Conservation (phyloP, 2,888 invertebrate species). For the Aphidoletes aphidimyza region DNA sequence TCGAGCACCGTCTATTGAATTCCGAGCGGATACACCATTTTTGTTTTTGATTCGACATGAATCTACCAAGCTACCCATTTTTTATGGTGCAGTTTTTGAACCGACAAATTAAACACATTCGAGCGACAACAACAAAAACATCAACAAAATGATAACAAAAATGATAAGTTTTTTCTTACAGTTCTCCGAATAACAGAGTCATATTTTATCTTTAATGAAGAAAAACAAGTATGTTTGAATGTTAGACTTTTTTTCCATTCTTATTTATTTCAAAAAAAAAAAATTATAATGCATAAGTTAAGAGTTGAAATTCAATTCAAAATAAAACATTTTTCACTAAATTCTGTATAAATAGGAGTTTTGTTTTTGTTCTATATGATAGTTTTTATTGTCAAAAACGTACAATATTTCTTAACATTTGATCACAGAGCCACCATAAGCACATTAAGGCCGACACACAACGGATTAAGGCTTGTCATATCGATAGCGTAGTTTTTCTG, state of each 20-base stretch:
- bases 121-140: too few species aligned
- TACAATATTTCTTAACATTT: neutral
- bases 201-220: too few species aligned
- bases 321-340: neutral
- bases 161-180: too few species aligned
- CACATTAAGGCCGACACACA: neutral
- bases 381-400: slow-evolving; percentile 8
- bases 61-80: slow-evolving; percentile 71
- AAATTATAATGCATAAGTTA: neutral
- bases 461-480: slow-evolving; percentile 75
- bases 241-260: too few species aligned
- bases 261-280: neutral
- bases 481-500: slow-evolving; percentile 75
- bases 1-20: slow-evolving; percentile 68
- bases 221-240: too few species aligned
- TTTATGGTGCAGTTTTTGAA: slow-evolving; percentile 72
- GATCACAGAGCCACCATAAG: slow-evolving; percentile 44
- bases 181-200: too few species aligned
- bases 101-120: neutral
- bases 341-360: neutral
- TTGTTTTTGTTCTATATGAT: slow-evolving; percentile 3
- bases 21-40: slow-evolving; percentile 74
- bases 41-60: slow-evolving; percentile 75
- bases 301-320: neutral
- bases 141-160: too few species aligned